phyloP scores from a whole-genome alignment of 1,140 invertebrate species.

The Ptiloglossa arizonensis region DNA sequence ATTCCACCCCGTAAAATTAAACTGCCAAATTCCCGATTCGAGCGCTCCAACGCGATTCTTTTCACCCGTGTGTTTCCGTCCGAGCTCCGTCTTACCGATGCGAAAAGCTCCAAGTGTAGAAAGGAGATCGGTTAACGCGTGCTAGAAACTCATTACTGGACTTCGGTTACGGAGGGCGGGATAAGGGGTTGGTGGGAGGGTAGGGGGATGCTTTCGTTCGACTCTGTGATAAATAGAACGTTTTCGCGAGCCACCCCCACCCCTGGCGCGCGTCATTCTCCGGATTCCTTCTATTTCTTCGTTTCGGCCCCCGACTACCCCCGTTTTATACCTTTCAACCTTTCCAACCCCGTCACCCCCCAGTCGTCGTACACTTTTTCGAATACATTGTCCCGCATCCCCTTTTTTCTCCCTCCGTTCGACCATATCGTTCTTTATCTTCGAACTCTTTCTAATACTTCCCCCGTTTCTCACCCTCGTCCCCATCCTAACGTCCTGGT shows the following conservation, averaged over 20 bases:
- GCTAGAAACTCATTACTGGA: constrained; percentile 32
- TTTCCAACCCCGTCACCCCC: not conserved
- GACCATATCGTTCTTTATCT: not conserved
- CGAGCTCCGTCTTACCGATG: not conserved
- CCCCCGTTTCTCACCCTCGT: not conserved
- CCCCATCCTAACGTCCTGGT: not conserved
- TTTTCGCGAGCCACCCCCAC: constrained; percentile 1
- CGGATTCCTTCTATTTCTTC: constrained; percentile 12
- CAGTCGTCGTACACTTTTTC: constrained; percentile 1
- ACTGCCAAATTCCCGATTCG: too few species aligned
- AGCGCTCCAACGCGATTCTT: too few species aligned
- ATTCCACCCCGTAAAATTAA: too few species aligned
- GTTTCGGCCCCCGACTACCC: not conserved
- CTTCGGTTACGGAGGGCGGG: too few species aligned
- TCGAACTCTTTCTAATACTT: not conserved
- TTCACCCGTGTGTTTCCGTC: not conserved
- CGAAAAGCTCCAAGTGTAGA: not conserved
- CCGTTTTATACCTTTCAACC: not conserved
- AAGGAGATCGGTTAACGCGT: constrained; percentile 10
- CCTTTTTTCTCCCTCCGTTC: constrained; percentile 1
- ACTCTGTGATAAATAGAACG: constrained; percentile 15
- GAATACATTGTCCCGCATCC: constrained; percentile 14
- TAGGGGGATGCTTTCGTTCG: not conserved
- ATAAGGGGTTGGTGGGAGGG: not conserved
- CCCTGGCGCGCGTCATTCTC: not conserved